Conservation (phyloP, 2,113 vertebrate genomes). For the Morone chrysops region DNA sequence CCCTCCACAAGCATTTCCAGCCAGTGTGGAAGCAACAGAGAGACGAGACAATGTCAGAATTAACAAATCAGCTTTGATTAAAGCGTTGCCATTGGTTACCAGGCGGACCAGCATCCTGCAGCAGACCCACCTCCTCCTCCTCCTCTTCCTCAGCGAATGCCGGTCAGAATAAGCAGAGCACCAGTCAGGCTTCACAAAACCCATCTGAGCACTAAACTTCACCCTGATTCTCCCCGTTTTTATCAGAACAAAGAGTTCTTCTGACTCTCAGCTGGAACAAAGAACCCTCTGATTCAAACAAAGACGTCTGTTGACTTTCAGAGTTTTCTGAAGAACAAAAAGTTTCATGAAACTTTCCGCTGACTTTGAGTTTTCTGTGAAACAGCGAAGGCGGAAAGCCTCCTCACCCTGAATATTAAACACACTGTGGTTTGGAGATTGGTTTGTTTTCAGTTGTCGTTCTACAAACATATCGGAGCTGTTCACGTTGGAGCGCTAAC, state of each 20-base stretch:
- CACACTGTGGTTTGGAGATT: no score
- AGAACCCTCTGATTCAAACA: neutral
- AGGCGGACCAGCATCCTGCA: conserved; percentile 54
- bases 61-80: conserved; percentile 40
- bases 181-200: conserved; percentile 20
- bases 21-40: conserved; percentile 34
- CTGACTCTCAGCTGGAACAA: neutral
- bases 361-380: neutral
- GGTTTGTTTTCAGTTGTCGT: no score
- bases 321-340: neutral
- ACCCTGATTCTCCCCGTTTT: conserved; percentile 1
- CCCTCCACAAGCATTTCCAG: neutral
- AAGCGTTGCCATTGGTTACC: conserved; percentile 27
- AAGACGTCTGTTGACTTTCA: conserved; percentile 4
- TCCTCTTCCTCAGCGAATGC: conserved; percentile 45
- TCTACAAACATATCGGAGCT: no score
- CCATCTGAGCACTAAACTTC: conserved; percentile 30
- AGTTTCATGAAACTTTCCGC: conserved; percentile 1
- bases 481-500: no score
- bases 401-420: no score
- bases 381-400: no score
- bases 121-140: neutral
- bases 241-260: conserved; percentile 12
- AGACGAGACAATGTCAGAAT: conserved; percentile 5
- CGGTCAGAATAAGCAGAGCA: conserved; percentile 58